Conservation (phyloP, 2,888 invertebrate genomes). For the Hyles lineata region DNA sequence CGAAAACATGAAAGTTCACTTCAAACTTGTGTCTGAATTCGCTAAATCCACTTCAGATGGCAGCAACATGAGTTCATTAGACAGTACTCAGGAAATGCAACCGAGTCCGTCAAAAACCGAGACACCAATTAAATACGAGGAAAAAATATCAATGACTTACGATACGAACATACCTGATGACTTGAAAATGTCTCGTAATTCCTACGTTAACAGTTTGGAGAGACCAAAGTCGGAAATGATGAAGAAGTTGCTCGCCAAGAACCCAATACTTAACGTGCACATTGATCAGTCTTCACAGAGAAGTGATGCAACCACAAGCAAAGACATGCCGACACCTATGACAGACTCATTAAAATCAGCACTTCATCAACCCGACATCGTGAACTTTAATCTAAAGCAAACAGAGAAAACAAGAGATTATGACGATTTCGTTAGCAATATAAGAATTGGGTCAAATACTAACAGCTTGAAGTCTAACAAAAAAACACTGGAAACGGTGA, state of each 20-base stretch:
- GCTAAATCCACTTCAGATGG: slow-evolving; percentile 80
- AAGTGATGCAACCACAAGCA: slow-evolving; percentile 64
- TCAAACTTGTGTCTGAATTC: slow-evolving; percentile 79
- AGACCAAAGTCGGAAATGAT: slow-evolving; percentile 86
- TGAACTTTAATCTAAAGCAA: slow-evolving; percentile 79
- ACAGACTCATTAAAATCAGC: slow-evolving; percentile 76
- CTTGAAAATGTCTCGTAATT: slow-evolving; percentile 86
- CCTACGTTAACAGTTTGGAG: slow-evolving; percentile 86
- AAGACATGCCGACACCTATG: slow-evolving; percentile 59
- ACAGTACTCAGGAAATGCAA: slow-evolving; percentile 66
- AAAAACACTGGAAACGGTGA: slow-evolving; percentile 62
- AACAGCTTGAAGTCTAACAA: slow-evolving; percentile 73
- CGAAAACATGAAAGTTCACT: slow-evolving; percentile 79
- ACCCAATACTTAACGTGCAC: slow-evolving; percentile 79
- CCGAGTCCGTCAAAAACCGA: slow-evolving; percentile 55
- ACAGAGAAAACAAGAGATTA: slow-evolving; percentile 65
- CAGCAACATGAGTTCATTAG: slow-evolving; percentile 74
- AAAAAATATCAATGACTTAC: slow-evolving; percentile 75
- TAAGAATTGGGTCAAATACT: slow-evolving; percentile 78
- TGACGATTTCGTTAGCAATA: slow-evolving; percentile 80
- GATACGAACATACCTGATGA: slow-evolving; percentile 87
- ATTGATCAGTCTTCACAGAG: slow-evolving; percentile 69
- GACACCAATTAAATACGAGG: slow-evolving; percentile 70
- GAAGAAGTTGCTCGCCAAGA: slow-evolving; percentile 83
- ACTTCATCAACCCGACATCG: slow-evolving; percentile 80